Evolutionary conservation across 2,797 vertebrate species (phyloP).

Genomic region (Gallinago solitaria): DNA sequence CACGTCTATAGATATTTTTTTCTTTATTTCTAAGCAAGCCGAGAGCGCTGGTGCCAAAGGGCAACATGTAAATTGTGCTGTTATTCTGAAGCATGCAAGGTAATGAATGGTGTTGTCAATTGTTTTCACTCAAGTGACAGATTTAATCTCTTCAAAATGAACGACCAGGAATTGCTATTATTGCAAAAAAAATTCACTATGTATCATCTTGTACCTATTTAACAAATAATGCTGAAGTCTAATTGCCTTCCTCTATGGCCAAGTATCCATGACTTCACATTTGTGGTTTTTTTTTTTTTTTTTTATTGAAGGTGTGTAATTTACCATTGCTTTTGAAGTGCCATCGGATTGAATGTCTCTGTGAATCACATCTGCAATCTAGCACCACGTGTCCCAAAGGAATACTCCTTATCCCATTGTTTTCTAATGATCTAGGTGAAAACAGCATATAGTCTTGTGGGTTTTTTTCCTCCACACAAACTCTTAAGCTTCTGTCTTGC

Average conservation of each 20-base stretch:
- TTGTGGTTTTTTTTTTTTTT: not conserved
- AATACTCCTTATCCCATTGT: not conserved
- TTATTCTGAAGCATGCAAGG: constrained; percentile 63
- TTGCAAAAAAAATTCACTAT: constrained; percentile 57
- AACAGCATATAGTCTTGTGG: not conserved
- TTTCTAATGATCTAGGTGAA: not conserved
- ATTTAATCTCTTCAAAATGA: constrained; percentile 69
- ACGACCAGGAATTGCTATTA: constrained; percentile 55
- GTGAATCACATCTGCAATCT: constrained; percentile 44
- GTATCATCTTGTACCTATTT: constrained; percentile 52
- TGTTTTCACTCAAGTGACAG: constrained; percentile 71
- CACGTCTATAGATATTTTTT: constrained; percentile 39
- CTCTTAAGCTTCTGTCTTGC: not conserved
- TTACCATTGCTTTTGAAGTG: constrained; percentile 51
- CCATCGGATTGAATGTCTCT: constrained; percentile 47
- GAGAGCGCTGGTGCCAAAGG: constrained; percentile 57
- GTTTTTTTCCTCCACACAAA: not conserved
- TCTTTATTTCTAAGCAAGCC: constrained; percentile 38
- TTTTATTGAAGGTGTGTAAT: constrained; percentile 36
- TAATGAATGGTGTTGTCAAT: constrained; percentile 78
- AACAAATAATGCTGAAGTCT: constrained; percentile 55
- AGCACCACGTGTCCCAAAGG: not conserved
- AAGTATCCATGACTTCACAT: constrained; percentile 1
- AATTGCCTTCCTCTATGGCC: constrained; percentile 18
- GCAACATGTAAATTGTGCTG: constrained; percentile 74